A percentile compares a stretch with the other conserved stretches of the same genome.
Conservation (phyloP, 1,140 invertebrate species). For the Fragariocoptes setiger region DNA sequence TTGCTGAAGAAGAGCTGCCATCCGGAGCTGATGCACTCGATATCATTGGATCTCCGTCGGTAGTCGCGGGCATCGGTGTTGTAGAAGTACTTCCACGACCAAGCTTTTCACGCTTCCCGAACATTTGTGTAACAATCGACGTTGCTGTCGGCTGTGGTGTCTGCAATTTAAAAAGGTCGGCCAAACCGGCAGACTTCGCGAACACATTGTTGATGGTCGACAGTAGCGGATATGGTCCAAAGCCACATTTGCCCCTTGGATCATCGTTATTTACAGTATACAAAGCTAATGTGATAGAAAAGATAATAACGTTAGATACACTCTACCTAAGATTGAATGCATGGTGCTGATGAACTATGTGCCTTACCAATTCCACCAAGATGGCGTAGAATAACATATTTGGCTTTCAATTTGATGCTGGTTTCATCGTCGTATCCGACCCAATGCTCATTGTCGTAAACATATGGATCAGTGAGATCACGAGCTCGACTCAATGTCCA, state of each 20-base stretch:
- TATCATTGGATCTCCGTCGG: no score
- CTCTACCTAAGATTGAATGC: no score
- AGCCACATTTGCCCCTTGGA: slow-evolving; percentile 12
- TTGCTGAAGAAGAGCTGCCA: neutral
- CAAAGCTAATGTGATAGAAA: no score
- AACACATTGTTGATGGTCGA: slow-evolving; percentile 5
- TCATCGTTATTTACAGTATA: slow-evolving; percentile 17
- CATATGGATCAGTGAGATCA: slow-evolving; percentile 8
- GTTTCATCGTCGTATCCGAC: slow-evolving; percentile 11
- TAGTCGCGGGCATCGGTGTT: neutral
- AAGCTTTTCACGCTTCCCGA: neutral
- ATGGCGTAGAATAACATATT: slow-evolving; percentile 24
- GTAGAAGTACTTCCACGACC: neutral
- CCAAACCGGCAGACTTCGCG: neutral
- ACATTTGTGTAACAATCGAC: neutral
- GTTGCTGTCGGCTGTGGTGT: neutral
- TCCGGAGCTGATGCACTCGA: no score
- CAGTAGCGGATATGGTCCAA: slow-evolving; percentile 11
- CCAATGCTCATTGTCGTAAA: slow-evolving; percentile 7
- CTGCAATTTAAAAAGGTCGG: neutral
- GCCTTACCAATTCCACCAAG: slow-evolving; percentile 23
- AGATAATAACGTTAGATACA: no score
- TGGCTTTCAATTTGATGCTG: slow-evolving; percentile 17
- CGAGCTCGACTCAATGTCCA: slow-evolving; percentile 9
- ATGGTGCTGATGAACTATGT: no score